These are phyloP conservation scores for Calliopsis andreniformis DNA, from an alignment of 1,140 invertebrate species.

Conservation along the genomic window DNA sequence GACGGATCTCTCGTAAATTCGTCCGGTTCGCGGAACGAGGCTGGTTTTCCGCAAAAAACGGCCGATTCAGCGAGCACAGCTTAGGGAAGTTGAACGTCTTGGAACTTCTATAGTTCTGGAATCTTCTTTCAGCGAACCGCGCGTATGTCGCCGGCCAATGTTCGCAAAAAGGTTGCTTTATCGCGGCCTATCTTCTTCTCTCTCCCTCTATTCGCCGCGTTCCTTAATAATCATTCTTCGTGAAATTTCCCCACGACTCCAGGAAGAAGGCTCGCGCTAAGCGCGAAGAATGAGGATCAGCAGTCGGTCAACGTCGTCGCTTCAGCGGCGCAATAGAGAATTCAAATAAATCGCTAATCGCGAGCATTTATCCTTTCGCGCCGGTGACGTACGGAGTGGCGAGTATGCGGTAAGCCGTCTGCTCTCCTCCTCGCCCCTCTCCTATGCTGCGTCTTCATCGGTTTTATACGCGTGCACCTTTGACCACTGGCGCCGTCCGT, in stretches of 20 bases:
- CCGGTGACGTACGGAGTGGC: conserved; percentile 63
- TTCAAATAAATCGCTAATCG: conserved; percentile 79
- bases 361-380: conserved; percentile 75
- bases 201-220: conserved; percentile 27
- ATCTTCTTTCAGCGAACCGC: background rate
- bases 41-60: background rate
- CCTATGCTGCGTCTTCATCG: conserved; percentile 55
- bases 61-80: background rate
- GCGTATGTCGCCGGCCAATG: background rate
- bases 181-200: too few species aligned
- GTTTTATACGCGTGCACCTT: conserved; percentile 55
- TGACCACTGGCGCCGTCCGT: conserved; percentile 48
- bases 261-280: conserved; percentile 35
- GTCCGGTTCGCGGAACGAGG: background rate
- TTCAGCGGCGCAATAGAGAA: conserved; percentile 63
- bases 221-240: conserved; percentile 16
- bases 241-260: background rate
- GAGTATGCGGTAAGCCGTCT: conserved; percentile 60
- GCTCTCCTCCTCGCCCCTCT: conserved; percentile 10
- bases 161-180: conserved; percentile 22
- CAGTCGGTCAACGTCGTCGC: conserved; percentile 11
- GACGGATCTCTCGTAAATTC: background rate
- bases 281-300: conserved; percentile 16
- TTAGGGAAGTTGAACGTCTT: background rate
- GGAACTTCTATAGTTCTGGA: background rate